Conservation (phyloP, 2,888 invertebrate genomes). For the Hyppa rectilinea region DNA sequence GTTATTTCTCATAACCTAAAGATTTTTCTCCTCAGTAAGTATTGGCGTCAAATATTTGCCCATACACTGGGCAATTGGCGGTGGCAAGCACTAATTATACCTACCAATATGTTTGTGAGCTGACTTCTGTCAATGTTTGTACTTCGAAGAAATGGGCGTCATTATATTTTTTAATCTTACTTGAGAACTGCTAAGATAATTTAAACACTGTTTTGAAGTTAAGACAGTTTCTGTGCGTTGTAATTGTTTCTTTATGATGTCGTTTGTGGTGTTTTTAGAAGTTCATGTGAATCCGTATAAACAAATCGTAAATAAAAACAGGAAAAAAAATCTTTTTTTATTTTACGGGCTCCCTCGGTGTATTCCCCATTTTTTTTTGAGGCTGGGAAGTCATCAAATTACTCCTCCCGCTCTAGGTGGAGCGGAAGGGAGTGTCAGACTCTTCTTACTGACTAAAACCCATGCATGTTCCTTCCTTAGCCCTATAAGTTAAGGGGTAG, state of each 20-base stretch:
- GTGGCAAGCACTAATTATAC: constrained; percentile 58
- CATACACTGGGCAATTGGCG: constrained; percentile 66
- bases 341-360: too few relatives aligned
- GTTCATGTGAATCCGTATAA: too few relatives aligned
- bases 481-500: too few relatives aligned
- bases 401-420: too few relatives aligned
- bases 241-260: neutral
- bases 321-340: too few relatives aligned
- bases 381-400: too few relatives aligned
- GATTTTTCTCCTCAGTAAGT: constrained; percentile 23
- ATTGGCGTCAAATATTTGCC: constrained; percentile 67
- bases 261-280: too few relatives aligned
- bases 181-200: neutral
- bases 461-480: too few relatives aligned
- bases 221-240: neutral
- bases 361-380: too few relatives aligned
- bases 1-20: constrained; percentile 32
- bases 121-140: constrained; percentile 41
- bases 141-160: constrained; percentile 21
- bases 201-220: neutral
- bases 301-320: too few relatives aligned
- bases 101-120: constrained; percentile 35
- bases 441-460: too few relatives aligned
- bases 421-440: too few relatives aligned
- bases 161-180: constrained; percentile 25